These are phyloP conservation scores for Cromileptes altivelis DNA, from an alignment of 2,113 vertebrate genomes.

Conservation along the genomic window DNA sequence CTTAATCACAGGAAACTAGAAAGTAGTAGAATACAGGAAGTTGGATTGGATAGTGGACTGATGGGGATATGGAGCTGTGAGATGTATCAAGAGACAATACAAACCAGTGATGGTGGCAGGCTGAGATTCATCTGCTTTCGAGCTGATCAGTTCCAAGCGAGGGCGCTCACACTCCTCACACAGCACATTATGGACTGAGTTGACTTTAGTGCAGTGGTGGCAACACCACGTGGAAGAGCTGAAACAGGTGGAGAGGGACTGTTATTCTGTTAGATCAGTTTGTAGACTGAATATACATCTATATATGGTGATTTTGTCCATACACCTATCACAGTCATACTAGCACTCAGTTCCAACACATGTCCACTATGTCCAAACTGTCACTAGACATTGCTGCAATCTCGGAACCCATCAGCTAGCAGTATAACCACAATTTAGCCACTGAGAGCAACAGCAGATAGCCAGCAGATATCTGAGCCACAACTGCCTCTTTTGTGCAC, in stretches of 20 bases:
- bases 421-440: too few relatives aligned
- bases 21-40: neutral
- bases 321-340: neutral
- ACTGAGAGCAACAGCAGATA: too few relatives aligned
- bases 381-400: neutral
- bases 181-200: slow-evolving; percentile 84
- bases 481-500: too few relatives aligned
- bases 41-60: neutral
- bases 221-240: slow-evolving; percentile 86
- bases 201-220: slow-evolving; percentile 84
- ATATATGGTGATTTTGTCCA: neutral
- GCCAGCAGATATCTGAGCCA: too few relatives aligned
- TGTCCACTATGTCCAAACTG: neutral
- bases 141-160: slow-evolving; percentile 74
- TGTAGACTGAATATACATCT: neutral
- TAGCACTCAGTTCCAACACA: neutral
- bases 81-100: slow-evolving; percentile 13
- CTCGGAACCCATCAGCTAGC: too few relatives aligned
- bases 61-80: neutral
- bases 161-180: slow-evolving; percentile 88
- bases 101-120: slow-evolving; percentile 77
- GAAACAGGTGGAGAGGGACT: neutral
- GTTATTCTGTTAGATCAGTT: neutral
- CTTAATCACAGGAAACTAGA: neutral
- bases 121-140: slow-evolving; percentile 72